Percentiles rank a stretch among this genome's conserved stretches.
Conservation (phyloP, 1,140 invertebrate species). For the Campoletis sonorensis region DNA sequence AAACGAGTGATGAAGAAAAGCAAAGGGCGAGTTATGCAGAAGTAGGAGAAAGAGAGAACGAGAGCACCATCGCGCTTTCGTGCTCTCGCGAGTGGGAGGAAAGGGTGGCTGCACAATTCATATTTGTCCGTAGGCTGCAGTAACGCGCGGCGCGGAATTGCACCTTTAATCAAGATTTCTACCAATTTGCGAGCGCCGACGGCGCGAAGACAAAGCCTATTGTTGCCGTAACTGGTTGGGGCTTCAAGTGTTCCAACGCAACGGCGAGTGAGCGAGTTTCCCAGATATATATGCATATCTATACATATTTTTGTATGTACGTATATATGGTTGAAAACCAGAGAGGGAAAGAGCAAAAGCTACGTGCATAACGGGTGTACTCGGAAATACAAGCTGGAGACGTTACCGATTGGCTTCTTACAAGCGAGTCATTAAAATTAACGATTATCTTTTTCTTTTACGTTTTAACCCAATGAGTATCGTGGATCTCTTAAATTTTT, state of each 20-base stretch:
- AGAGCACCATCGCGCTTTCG: slow-evolving; percentile 17
- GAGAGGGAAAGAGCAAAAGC: slow-evolving; percentile 31
- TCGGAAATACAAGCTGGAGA: neutral
- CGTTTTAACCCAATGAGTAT: no score
- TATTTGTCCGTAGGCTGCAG: slow-evolving; percentile 70
- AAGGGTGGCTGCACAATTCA: slow-evolving; percentile 59
- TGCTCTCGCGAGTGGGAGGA: slow-evolving; percentile 15
- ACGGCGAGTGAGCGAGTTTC: slow-evolving; percentile 55
- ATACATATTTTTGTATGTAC: slow-evolving; percentile 54
- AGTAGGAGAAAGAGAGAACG: neutral
- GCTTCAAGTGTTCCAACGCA: slow-evolving; percentile 75
- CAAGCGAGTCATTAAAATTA: neutral
- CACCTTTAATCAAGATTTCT: slow-evolving; percentile 78
- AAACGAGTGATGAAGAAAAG: slow-evolving; percentile 53
- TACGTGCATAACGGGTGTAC: slow-evolving; percentile 39
- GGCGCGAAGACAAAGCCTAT: slow-evolving; percentile 76
- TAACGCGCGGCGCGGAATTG: slow-evolving; percentile 63
- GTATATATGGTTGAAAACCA: neutral
- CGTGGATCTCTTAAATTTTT: no score
- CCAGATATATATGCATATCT: neutral
- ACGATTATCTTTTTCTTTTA: neutral
- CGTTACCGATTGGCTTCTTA: neutral
- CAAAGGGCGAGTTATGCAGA: slow-evolving; percentile 55
- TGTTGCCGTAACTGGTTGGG: slow-evolving; percentile 77
- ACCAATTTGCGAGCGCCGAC: slow-evolving; percentile 76